These are phyloP conservation scores for Amphimallon solstitiale DNA, from an alignment of 2,888 invertebrate genomes.

Conservation along the genomic window DNA sequence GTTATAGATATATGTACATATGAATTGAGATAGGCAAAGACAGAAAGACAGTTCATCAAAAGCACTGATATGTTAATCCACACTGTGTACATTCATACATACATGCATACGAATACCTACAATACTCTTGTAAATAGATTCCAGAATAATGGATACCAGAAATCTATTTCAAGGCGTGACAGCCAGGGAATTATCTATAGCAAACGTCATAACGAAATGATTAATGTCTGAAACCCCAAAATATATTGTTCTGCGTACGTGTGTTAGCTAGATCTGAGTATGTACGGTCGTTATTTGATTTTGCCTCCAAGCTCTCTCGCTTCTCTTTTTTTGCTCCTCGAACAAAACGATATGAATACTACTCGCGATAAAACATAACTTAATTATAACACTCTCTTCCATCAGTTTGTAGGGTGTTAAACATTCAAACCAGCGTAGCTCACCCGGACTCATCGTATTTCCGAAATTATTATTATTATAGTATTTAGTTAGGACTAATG, in stretches of 20 bases:
- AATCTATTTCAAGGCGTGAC: slow-evolving; percentile 31
- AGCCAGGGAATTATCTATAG: slow-evolving; percentile 26
- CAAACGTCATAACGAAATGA: slow-evolving; percentile 31
- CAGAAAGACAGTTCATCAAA: background rate
- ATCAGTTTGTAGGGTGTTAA: background rate
- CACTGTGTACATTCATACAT: background rate
- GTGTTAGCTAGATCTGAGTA: background rate
- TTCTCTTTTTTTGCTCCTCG: slow-evolving; percentile 4
- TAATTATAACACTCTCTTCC: slow-evolving; percentile 14
- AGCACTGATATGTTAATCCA: slow-evolving; percentile 13
- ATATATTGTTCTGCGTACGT: slow-evolving; percentile 8
- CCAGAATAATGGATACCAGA: slow-evolving; percentile 27
- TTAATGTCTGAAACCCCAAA: slow-evolving; percentile 25
- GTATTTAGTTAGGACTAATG: background rate
- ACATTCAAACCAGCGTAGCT: background rate
- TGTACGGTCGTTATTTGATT: slow-evolving; percentile 10
- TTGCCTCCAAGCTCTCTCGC: background rate
- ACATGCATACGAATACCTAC: too few species aligned
- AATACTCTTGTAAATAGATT: slow-evolving; percentile 15
- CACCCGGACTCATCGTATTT: background rate
- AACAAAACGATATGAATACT: slow-evolving; percentile 17
- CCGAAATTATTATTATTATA: too few species aligned
- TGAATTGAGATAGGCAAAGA: background rate
- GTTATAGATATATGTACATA: background rate
- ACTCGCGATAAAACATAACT: slow-evolving; percentile 12